Evolutionary conservation across 2,113 vertebrate genomes (phyloP).

Genomic region (Galeopterus variegatus): DNA sequence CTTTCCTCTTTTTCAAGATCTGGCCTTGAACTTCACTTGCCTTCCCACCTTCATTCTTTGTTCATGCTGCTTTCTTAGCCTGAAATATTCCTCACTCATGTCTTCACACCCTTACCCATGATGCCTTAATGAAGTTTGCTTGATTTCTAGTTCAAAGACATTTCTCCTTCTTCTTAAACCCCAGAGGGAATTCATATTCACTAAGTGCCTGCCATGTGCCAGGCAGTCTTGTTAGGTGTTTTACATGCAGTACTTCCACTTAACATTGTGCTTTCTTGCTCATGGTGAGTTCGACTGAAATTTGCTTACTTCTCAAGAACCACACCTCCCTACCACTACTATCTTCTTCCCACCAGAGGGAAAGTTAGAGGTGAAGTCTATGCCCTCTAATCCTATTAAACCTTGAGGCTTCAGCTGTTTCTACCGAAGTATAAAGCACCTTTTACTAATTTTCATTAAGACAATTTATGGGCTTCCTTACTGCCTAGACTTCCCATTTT

Average conservation of each 20-base stretch:
- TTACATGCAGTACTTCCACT: background rate
- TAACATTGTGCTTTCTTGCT: background rate
- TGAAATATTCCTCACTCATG: background rate
- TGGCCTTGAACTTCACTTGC: background rate
- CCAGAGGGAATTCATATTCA: background rate
- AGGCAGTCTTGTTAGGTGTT: background rate
- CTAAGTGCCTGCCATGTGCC: background rate
- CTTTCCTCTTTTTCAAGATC: background rate
- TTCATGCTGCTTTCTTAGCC: background rate
- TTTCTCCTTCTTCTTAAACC: constrained; percentile 7
- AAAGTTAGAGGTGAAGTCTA: constrained; percentile 5
- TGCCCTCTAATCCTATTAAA: background rate
- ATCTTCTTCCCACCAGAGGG: background rate
- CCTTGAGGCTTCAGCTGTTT: background rate
- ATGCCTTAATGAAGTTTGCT: constrained; percentile 17
- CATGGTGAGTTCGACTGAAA: background rate
- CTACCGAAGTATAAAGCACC: background rate
- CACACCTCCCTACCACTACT: background rate
- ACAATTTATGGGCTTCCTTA: background rate
- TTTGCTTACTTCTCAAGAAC: background rate
- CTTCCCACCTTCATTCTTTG: background rate
- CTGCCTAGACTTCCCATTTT: background rate
- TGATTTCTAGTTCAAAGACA: background rate
- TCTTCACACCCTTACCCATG: background rate
- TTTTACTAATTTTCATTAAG: constrained; percentile 3